phyloP scores from a whole-genome alignment of 2,888 invertebrate genomes.

The Cataglyphis cursor region DNA sequence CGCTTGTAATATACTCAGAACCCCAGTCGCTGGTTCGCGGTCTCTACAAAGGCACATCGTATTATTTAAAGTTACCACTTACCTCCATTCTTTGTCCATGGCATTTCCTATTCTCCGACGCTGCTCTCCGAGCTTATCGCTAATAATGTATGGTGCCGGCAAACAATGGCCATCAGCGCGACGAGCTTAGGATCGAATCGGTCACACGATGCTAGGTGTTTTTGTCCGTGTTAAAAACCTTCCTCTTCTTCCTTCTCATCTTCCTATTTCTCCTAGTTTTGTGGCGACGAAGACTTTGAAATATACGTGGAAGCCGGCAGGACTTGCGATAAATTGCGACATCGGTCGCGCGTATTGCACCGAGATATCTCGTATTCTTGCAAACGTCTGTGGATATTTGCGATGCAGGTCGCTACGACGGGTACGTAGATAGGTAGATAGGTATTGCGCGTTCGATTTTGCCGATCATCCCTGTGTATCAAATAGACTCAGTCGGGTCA shows the following conservation, averaged over 20 bases:
- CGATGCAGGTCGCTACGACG: slow-evolving; percentile 57
- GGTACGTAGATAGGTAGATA: slow-evolving; percentile 38
- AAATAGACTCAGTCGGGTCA: slow-evolving; percentile 60
- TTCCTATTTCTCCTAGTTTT: not conserved
- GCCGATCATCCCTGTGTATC: slow-evolving; percentile 66
- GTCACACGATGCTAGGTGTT: slow-evolving; percentile 60
- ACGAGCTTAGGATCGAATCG: slow-evolving; percentile 68
- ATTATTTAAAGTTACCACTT: slow-evolving; percentile 83
- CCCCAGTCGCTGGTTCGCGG: slow-evolving; percentile 68
- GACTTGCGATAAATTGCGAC: slow-evolving; percentile 45
- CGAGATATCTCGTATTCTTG: slow-evolving; percentile 50
- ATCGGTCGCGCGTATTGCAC: slow-evolving; percentile 10
- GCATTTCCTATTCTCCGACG: slow-evolving; percentile 76
- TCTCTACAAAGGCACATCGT: slow-evolving; percentile 80
- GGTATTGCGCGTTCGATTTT: slow-evolving; percentile 66
- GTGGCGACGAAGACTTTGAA: slow-evolving; percentile 15
- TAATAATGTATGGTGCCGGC: slow-evolving; percentile 79
- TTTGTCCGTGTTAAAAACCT: slow-evolving; percentile 27
- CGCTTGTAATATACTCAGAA: slow-evolving; percentile 76
- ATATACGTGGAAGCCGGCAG: not conserved
- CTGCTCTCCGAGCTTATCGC: slow-evolving; percentile 78
- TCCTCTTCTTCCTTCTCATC: not conserved
- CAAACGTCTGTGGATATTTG: slow-evolving; percentile 35
- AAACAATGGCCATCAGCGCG: slow-evolving; percentile 80
- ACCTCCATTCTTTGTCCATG: slow-evolving; percentile 80